phyloP scores from a whole-genome alignment of 2,888 invertebrate species.

The Cyaniris semiargus region DNA sequence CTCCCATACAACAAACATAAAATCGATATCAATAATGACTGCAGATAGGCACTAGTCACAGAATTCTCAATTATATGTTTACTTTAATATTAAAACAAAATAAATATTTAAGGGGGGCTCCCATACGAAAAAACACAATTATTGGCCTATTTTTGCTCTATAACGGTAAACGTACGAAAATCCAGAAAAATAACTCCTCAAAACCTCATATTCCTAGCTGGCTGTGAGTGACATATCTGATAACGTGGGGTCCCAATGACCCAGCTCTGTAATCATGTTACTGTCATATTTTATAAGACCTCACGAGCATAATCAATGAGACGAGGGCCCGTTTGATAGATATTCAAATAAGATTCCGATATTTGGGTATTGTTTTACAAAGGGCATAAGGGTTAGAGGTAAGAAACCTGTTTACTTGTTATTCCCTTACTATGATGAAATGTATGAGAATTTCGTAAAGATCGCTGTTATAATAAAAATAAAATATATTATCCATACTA shows the following conservation, averaged over 20 bases:
- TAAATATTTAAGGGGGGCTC: no score
- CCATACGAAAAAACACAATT: no score
- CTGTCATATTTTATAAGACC: slow-evolving; percentile 17
- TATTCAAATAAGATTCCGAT: slow-evolving; percentile 14
- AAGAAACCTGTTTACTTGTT: background rate
- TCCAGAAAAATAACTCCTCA: background rate
- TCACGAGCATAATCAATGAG: slow-evolving; percentile 9
- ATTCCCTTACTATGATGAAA: background rate
- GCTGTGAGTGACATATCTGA: background rate
- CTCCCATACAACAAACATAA: no score
- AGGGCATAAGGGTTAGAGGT: background rate
- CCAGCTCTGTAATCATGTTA: background rate
- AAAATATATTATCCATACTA: no score
- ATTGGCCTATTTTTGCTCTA: no score
- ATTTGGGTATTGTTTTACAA: slow-evolving; percentile 9
- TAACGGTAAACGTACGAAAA: no score
- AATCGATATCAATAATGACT: no score
- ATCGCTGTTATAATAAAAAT: background rate
- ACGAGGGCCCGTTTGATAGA: background rate
- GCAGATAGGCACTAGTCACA: no score
- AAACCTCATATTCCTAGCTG: background rate
- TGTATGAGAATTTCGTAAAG: background rate
- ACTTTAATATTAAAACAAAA: no score
- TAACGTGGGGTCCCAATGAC: background rate
- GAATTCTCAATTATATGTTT: no score